phyloP scores from a whole-genome alignment of 2,888 invertebrate genomes.

The Ormyrus labotus region DNA sequence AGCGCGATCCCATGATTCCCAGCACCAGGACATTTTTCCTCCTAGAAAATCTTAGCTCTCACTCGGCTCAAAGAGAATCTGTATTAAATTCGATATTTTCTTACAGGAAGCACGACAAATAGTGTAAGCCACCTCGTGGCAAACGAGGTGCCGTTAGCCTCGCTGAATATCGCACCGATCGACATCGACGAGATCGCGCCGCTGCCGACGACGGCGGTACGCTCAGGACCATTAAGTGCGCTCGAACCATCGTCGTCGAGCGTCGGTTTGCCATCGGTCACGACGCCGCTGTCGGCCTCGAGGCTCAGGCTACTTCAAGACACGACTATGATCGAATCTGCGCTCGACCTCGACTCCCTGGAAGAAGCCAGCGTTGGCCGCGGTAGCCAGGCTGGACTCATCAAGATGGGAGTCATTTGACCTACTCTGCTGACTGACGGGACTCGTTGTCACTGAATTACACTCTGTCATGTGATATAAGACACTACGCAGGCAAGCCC shows the following conservation, averaged over 20 bases:
- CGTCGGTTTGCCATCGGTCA: conserved; percentile 57
- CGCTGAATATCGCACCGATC: conserved; percentile 75
- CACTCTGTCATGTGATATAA: no score
- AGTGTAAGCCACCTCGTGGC: conserved; percentile 82
- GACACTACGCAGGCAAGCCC: neutral
- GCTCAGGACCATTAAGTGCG: no score
- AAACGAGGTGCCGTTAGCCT: conserved; percentile 81
- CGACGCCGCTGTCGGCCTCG: conserved; percentile 79
- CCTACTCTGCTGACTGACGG: conserved; percentile 14
- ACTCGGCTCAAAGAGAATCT: no score
- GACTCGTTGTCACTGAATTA: neutral
- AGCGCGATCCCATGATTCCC: no score
- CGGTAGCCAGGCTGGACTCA: conserved; percentile 82
- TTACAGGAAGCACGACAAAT: conserved; percentile 81
- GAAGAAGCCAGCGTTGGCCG: conserved; percentile 85
- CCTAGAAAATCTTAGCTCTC: no score
- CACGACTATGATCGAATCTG: conserved; percentile 94
- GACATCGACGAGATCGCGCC: conserved; percentile 74
- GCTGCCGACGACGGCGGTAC: conserved; percentile 65
- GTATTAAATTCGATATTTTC: neutral
- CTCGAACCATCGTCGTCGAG: no score
- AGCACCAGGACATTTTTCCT: no score
- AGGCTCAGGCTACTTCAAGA: conserved; percentile 87
- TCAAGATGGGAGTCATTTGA: conserved; percentile 79
- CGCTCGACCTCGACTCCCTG: conserved; percentile 90